Percentiles rank a stretch among this genome's conserved stretches.
These are phyloP conservation scores for Lucilia cuprina DNA, from an alignment of 1,140 invertebrate species.

Conservation along the genomic window DNA sequence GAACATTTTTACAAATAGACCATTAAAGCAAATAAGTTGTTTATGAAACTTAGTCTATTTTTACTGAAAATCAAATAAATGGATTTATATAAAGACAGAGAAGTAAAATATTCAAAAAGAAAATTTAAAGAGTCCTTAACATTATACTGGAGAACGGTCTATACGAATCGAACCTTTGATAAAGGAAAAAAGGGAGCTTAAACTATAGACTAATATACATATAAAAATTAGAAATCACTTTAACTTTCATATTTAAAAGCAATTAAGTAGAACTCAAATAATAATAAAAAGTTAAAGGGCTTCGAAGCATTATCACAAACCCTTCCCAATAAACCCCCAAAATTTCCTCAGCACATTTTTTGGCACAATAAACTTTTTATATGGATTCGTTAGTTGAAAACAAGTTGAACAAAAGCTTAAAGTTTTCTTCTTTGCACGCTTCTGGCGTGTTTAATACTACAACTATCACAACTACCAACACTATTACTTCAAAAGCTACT, in stretches of 20 bases:
- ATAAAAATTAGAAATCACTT: not conserved
- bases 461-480: not conserved
- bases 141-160: not conserved
- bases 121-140: not conserved
- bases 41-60: not conserved
- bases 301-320: not conserved
- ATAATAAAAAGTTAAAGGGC: no score
- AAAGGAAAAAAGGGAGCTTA: not conserved
- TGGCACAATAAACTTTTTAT: not conserved
- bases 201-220: not conserved
- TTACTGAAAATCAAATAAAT: not conserved
- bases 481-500: not conserved
- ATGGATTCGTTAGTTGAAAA: constrained; percentile 4
- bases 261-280: no score
- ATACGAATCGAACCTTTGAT: not conserved
- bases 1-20: not conserved
- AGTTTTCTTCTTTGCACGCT: constrained; percentile 11
- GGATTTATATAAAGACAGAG: not conserved
- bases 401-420: constrained; percentile 4
- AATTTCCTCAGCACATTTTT: not conserved
- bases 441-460: not conserved
- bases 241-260: no score
- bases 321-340: not conserved
- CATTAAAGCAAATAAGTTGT: not conserved
- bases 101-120: not conserved